Evolutionary conservation across 2,113 vertebrate genomes (phyloP), one percentile per base, ranked within the genome.

Genomic region (Cathartes aura): DNA sequence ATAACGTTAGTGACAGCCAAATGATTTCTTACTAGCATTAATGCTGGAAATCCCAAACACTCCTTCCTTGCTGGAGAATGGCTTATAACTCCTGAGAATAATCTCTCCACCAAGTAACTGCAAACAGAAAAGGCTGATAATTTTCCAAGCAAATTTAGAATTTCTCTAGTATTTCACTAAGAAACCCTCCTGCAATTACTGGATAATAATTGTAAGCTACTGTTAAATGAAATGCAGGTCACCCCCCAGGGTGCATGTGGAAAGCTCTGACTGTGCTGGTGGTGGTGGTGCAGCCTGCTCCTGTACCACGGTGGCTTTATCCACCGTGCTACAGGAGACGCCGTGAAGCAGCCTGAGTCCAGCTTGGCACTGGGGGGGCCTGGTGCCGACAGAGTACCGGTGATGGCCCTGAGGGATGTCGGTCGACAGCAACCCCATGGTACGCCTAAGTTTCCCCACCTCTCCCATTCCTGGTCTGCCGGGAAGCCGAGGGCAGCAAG

Each of bases 1-100:
- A 89, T 93, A 95, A 89, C 2, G 6, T 82, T 84, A 89, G 68
- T 96, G 92, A 95, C 94, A 95, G 91, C 86, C 72, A 95, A 92
- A 89, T 89, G 83, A 95, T 95, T 95, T 97, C 96, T 94, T 95
- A 93, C 13, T 2, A 90, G 80, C 86, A 85, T 93, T 91, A 92
- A 82, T 68, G 30, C 83, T 93, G 82, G 94, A 96, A 97, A 96
- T 92, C 88, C 91, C 86, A 87, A 91, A 87, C 90, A 82, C 71
- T 91, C 87, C 63, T 96, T 93, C 75, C 72, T 81, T 90, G 55
- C 74, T 89, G 87, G 87, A 91, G 86, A 92, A 78, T 38, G 82
- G 60, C 82, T 91, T 88, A 43, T 82, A 89, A 78, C 75, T 92
- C 68, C n/a, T 32, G 75, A 94, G 82, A 79, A 89, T 63, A 71